Evolutionary conservation across 2,797 vertebrate genomes (phyloP).

Genomic region (Falco rusticolus): DNA sequence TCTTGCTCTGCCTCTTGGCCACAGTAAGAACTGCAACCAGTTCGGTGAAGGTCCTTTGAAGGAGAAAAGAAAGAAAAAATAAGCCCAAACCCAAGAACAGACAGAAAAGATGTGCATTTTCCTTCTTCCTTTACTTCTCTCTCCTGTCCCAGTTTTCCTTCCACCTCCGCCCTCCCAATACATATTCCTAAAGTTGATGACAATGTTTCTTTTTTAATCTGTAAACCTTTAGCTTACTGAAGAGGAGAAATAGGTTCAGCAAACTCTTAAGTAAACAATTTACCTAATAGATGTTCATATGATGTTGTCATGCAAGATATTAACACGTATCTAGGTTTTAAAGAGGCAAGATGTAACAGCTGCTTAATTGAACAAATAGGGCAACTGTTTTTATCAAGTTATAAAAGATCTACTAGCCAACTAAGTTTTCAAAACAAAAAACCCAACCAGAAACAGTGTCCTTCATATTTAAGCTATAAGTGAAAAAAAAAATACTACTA

Average conservation of each 20-base stretch:
- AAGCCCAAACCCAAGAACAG: not conserved
- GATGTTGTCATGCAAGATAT: not conserved
- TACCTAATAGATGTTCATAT: not conserved
- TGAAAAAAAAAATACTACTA: constrained; percentile 14
- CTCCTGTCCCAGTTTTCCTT: not conserved
- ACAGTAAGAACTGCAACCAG: constrained; percentile 96
- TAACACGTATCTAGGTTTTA: not conserved
- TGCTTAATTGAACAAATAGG: not conserved
- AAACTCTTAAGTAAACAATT: not conserved
- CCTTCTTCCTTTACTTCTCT: not conserved
- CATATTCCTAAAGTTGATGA: not conserved
- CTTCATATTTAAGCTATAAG: not conserved
- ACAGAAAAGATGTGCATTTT: not conserved
- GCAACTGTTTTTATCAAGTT: not conserved
- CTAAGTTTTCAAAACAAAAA: not conserved
- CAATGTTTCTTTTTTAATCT: not conserved
- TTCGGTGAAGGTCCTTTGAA: constrained; percentile 94
- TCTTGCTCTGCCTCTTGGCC: constrained; percentile 98
- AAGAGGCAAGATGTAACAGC: not conserved
- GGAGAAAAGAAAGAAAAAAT: not conserved
- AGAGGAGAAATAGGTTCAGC: not conserved
- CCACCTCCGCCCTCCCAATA: not conserved
- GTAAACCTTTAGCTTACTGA: not conserved
- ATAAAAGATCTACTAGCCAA: not conserved
- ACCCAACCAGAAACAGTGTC: not conserved